Base-by-base conservation (phyloP, 2,797 vertebrate species). In the Lepilemur ruficaudatus region DNA sequence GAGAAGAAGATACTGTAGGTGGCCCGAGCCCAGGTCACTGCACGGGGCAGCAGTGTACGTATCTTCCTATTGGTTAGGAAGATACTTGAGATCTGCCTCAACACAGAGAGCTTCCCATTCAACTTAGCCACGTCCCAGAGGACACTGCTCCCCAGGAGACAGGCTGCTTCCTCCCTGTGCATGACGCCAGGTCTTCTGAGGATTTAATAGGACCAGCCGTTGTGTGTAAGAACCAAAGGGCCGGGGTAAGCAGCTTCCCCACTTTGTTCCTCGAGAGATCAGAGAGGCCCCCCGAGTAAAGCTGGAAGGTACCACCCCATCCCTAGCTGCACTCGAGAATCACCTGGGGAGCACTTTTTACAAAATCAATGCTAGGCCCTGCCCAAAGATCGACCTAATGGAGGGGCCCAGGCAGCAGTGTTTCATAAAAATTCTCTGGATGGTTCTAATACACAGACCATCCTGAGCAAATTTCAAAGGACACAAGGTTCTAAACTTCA, bases 1-100 rank as follows among this genome's bases (percentile, higher is more conserved):
- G 1, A 22, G 79, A 17, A 10, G 18, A 63, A n/a, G 55, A 8
- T 0, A 20, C 57, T 2, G 0, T 13, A 5, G 2, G 43, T n/a
- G 70, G 69, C 20, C 25, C 10, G 18, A 28, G 0, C 35, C 35
- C 12, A 20, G 80, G 2, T 9, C 48, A 25, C 75, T 15, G 20
- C 35, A 4, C 69, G 14, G 28, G 67, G 69, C 0, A 22, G 17
- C 3, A 2, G 25, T 5, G 25, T n/a, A n/a, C n/a, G n/a, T n/a
- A 57, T 57, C 22, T 25, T 57, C 55, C 57, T 57, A 5, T 5
- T 1, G 10, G 57, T 65, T 3, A 20, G 70, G 22, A 52, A 9
- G 46, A 55, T 0, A 22, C 57, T 52, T 17, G 6, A 55, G 48
- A 63, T 22, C 57, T 20, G 80, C 70, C 70, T 52, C 46, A 55